Evolutionary conservation across 1,140 invertebrate genomes (phyloP), one percentile per base, ranked within the genome.

Genomic region (Lordiphosa clarofinis): DNA sequence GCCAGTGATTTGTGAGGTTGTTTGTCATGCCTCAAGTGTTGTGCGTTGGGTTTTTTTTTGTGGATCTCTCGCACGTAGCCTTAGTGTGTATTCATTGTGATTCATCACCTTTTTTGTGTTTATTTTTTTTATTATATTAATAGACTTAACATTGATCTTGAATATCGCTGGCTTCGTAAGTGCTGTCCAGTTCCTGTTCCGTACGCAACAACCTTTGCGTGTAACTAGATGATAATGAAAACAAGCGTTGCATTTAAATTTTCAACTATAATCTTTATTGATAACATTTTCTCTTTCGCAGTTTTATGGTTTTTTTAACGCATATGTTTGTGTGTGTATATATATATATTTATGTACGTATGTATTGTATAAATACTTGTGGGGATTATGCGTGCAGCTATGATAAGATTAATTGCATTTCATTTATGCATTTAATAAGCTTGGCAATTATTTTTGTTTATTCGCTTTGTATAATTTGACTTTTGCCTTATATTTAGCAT

Each of bases 231-330:
- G 33, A 53, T 35, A 52, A 53, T 31, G 21, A 54, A 52, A 33
- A 37, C 6, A 12, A 15, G 4, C 3, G 28, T 24, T 8, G 11
- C 12, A 57, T 55, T 58, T 84, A 73, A 82, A 82, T 82, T 74
- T 78, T 87, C 82, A 87, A 87, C 82, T 87, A 87, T 82, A 87
- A 68, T 87, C 76, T 87, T 87, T 87, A 87, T 87, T 87, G 82
- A 87, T 87, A 87, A 87, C 82, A 86, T 87, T 74, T 58, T 55
- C 37, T 61, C 54, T 54, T 61, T 70, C 59, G 67, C 67, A 71
- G 37, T 70, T 46, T 70, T 56, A 50, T 71, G 50, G 60, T 59
- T 74, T 61, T 19, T 86, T 65, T 63, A 87, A 86, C 73, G 6
- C 46, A 21, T 60, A 50, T 68, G 28, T 58, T 36, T 67, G 31